These are phyloP conservation scores for Penaeus indicus DNA, from an alignment of 1,140 invertebrate genomes.

Conservation along the genomic window DNA sequence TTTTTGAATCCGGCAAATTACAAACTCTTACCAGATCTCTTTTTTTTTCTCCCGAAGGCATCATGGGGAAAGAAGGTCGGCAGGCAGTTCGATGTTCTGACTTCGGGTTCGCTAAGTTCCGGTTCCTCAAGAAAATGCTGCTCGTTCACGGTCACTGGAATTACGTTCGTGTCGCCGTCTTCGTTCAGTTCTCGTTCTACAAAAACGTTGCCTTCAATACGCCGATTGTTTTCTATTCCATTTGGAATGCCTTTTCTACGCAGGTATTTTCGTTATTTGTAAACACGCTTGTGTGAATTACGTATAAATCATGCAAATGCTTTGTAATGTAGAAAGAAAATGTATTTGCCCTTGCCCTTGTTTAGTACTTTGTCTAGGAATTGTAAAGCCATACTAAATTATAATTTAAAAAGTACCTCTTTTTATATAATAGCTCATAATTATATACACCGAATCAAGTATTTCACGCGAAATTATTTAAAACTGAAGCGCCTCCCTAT, in stretches of 20 bases:
- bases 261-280: slow-evolving; percentile 27
- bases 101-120: slow-evolving; percentile 80
- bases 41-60: slow-evolving; percentile 70
- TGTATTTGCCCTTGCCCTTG: no score
- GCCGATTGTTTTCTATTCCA: slow-evolving; percentile 71
- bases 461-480: no score
- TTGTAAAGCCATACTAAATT: no score
- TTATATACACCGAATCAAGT: background rate
- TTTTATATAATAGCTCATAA: no score
- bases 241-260: slow-evolving; percentile 76
- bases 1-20: no score
- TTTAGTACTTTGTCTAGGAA: no score
- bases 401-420: no score
- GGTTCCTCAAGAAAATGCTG: slow-evolving; percentile 78
- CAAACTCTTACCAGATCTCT: no score
- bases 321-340: no score
- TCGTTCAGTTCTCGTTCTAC: slow-evolving; percentile 90
- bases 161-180: slow-evolving; percentile 79
- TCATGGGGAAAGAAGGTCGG: slow-evolving; percentile 83
- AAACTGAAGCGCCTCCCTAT: background rate
- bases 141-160: slow-evolving; percentile 85
- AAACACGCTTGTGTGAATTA: background rate
- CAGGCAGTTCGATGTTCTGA: slow-evolving; percentile 81
- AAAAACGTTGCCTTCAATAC: slow-evolving; percentile 83
- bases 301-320: no score